Percentiles rank a stretch among this genome's conserved stretches.
Evolutionary conservation across 2,797 vertebrate genomes (phyloP).

Genomic region (Zalophus californianus): DNA sequence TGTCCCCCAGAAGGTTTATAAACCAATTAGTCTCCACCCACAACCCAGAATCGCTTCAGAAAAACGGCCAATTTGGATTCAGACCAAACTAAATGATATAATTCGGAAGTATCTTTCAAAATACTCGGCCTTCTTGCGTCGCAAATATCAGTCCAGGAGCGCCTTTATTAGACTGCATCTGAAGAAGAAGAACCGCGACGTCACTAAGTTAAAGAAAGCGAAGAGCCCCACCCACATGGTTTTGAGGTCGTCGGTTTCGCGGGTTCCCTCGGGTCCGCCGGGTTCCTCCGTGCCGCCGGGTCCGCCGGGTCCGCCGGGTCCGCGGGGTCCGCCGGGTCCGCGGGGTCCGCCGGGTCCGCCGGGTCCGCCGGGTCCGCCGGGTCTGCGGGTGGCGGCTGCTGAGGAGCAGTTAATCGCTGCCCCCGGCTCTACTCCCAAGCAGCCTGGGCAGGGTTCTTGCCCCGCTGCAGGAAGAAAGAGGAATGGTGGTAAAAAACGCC

Average conservation of each 20-base stretch:
- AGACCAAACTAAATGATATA: conserved; percentile 82
- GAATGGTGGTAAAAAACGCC: conserved; percentile 49
- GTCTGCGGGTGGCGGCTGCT: conserved; percentile 56
- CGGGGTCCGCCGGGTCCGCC: neutral
- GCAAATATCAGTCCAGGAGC: conserved; percentile 79
- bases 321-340: neutral
- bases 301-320: neutral
- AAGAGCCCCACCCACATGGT: conserved; percentile 77
- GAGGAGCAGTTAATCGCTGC: conserved; percentile 68
- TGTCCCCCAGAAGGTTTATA: conserved; percentile 74
- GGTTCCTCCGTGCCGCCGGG: neutral
- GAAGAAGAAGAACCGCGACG: conserved; percentile 81
- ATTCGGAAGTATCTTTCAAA: conserved; percentile 82
- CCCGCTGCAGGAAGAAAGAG: conserved; percentile 63
- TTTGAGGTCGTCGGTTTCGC: neutral
- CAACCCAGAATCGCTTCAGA: conserved; percentile 63
- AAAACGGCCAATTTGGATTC: conserved; percentile 80
- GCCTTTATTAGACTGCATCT: conserved; percentile 77
- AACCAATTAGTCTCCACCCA: conserved; percentile 73
- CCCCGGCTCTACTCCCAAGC: conserved; percentile 73
- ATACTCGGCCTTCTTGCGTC: conserved; percentile 76
- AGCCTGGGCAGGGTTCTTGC: conserved; percentile 62
- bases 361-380: neutral
- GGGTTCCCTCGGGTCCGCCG: neutral
- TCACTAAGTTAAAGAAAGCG: conserved; percentile 74